These are phyloP conservation scores for Blomia tropicalis DNA, from an alignment of 2,888 invertebrate genomes.

Conservation along the genomic window DNA sequence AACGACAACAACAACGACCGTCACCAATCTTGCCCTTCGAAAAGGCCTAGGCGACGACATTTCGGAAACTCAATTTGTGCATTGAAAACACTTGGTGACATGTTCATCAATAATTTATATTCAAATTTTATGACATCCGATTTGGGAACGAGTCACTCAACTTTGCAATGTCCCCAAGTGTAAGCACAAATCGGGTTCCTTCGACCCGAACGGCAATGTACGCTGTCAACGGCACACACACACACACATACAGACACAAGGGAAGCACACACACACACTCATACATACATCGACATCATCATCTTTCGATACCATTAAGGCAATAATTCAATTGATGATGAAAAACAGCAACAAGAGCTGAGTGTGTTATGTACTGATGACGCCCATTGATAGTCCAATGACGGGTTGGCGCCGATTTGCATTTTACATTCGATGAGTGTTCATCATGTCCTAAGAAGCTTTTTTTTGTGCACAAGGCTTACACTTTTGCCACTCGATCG, in stretches of 20 bases:
- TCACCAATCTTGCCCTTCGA: neutral
- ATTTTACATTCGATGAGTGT: neutral
- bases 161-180: no score
- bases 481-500: neutral
- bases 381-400: slow-evolving; percentile 8
- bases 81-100: neutral
- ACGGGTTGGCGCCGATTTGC: neutral
- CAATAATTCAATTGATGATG: slow-evolving; percentile 10
- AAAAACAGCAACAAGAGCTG: neutral
- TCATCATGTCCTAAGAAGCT: neutral
- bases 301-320: slow-evolving; percentile 5
- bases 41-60: neutral
- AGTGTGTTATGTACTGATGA: neutral
- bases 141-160: no score
- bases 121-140: slow-evolving; percentile 13
- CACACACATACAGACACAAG: neutral
- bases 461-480: neutral
- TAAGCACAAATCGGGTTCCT: no score
- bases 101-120: slow-evolving; percentile 5
- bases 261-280: neutral
- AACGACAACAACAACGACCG: neutral
- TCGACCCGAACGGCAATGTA: neutral
- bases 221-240: neutral
- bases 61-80: slow-evolving; percentile 10
- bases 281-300: no score